phyloP scores from a whole-genome alignment of 1,140 invertebrate species.

The Drosophila oshimai region DNA sequence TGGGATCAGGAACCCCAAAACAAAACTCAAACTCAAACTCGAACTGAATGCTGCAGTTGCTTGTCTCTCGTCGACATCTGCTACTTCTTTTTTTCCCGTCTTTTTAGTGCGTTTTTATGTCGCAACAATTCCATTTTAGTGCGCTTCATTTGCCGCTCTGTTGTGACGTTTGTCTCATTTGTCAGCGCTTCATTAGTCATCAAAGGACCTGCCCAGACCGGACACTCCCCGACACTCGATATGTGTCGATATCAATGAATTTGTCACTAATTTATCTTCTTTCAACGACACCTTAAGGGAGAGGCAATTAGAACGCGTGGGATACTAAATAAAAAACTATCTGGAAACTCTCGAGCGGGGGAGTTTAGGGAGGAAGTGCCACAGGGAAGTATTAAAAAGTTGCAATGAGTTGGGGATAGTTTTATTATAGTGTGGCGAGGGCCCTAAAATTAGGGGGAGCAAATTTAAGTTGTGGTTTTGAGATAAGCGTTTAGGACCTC shows the following conservation, averaged over 20 bases:
- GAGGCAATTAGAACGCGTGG: conserved; percentile 41
- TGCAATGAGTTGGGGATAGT: not conserved
- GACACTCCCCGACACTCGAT: conserved; percentile 25
- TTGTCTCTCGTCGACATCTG: conserved; percentile 36
- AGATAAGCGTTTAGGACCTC: too few relatives aligned
- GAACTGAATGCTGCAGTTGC: conserved; percentile 30
- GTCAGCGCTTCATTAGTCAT: conserved; percentile 71
- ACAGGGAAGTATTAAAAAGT: not conserved
- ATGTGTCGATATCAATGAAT: conserved; percentile 30
- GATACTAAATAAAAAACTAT: conserved; percentile 7
- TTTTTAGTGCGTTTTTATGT: conserved; percentile 67
- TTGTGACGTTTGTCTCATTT: conserved; percentile 71
- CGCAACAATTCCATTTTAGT: conserved; percentile 52
- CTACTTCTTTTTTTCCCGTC: not conserved
- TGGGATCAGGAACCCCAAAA: conserved; percentile 21
- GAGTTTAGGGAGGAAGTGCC: not conserved
- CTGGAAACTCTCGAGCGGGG: not conserved
- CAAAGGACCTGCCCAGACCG: conserved; percentile 33
- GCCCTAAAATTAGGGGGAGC: conserved; percentile 2
- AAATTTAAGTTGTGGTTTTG: too few relatives aligned
- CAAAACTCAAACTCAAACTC: not conserved
- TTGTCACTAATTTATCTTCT: conserved; percentile 61
- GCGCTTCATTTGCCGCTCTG: conserved; percentile 55
- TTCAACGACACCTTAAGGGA: conserved; percentile 37
- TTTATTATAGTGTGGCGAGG: not conserved